These are phyloP conservation scores for Stenotaenia linearis DNA, from an alignment of 2,888 invertebrate species.

Conservation along the genomic window DNA sequence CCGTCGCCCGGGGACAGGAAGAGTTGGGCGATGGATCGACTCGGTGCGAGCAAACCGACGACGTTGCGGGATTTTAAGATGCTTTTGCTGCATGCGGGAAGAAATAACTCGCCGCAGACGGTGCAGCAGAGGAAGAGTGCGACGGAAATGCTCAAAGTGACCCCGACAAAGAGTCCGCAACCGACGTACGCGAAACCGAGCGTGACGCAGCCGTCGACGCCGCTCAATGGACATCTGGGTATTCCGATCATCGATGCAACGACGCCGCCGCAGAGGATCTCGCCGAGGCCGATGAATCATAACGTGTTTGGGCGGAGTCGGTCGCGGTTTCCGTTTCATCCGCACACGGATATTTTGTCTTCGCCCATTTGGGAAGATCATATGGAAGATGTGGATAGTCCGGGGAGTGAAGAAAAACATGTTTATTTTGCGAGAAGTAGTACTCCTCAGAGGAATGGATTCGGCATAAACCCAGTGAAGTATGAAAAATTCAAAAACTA, in stretches of 20 bases:
- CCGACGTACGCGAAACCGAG: slow-evolving; percentile 35
- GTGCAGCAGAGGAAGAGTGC: slow-evolving; percentile 40
- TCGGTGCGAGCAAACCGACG: slow-evolving; percentile 57
- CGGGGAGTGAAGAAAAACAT: neutral
- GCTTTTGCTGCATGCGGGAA: slow-evolving; percentile 47
- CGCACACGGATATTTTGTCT: slow-evolving; percentile 72
- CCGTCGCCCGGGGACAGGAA: slow-evolving; percentile 45
- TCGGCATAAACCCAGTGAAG: neutral
- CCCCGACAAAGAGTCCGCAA: slow-evolving; percentile 32
- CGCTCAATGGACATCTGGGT: neutral
- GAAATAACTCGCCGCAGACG: slow-evolving; percentile 33
- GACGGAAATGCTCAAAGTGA: slow-evolving; percentile 40
- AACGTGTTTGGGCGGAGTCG: neutral
- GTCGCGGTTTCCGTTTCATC: slow-evolving; percentile 21
- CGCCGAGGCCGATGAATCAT: neutral
- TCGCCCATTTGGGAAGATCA: slow-evolving; percentile 78
- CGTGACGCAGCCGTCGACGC: slow-evolving; percentile 56
- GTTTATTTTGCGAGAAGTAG: neutral
- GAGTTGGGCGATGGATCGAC: slow-evolving; percentile 45
- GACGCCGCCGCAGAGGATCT: neutral
- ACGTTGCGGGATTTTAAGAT: slow-evolving; percentile 79
- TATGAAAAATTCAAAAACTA: neutral
- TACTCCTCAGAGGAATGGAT: neutral
- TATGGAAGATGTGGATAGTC: slow-evolving; percentile 56
- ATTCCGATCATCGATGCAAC: neutral